phyloP scores from a whole-genome alignment of 2,113 vertebrate genomes.

The Psilopsiagon aurifrons region DNA sequence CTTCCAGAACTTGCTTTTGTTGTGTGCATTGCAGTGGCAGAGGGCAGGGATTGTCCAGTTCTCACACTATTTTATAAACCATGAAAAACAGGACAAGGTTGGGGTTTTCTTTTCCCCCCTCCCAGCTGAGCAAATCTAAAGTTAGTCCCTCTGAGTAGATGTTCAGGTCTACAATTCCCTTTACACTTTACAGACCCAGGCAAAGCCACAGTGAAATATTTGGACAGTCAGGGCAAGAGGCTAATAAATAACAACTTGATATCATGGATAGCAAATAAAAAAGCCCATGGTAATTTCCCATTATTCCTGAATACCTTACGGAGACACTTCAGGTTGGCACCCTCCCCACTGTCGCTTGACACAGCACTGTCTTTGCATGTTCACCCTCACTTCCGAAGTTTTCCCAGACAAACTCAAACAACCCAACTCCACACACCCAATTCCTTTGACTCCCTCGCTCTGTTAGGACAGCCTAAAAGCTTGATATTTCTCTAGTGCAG shows the following conservation, averaged over 20 bases:
- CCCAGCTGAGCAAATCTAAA: not conserved
- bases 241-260: not conserved
- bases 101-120: too few relatives aligned
- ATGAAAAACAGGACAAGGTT: not conserved
- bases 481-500: not conserved
- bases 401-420: not conserved
- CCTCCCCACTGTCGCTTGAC: rapidly evolving
- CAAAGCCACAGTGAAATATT: not conserved
- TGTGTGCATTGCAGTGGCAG: slow-evolving; percentile 88
- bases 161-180: not conserved
- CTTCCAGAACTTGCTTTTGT: slow-evolving; percentile 84
- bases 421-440: not conserved
- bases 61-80: slow-evolving; percentile 66
- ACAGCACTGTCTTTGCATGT: rapidly evolving
- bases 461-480: not conserved
- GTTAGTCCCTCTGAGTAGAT: not conserved
- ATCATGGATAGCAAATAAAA: not conserved
- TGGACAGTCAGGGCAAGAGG: not conserved
- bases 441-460: not conserved
- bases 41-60: slow-evolving; percentile 68
- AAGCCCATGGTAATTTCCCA: rapidly evolving
- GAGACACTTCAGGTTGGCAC: not conserved
- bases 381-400: not conserved
- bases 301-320: not conserved
- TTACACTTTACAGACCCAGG: not conserved